Conservation (phyloP, 23 tunicate genomes). For the Ascidia mentula region DNA sequence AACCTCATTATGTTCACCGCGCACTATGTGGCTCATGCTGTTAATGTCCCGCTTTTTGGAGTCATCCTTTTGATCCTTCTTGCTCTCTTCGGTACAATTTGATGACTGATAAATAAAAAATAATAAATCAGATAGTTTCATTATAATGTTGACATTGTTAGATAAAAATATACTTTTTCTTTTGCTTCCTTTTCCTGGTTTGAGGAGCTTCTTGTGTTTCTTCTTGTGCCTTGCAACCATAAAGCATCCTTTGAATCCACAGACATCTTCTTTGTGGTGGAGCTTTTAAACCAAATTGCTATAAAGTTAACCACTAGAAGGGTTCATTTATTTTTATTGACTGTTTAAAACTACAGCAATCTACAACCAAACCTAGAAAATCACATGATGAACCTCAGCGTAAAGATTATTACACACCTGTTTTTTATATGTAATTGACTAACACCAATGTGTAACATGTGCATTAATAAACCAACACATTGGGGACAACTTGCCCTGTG, state of each 20-base stretch:
- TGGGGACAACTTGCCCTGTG: no score
- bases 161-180: constrained; percentile 7
- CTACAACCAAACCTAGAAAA: no score
- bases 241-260: constrained; percentile 7
- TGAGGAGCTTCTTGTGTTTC: constrained; percentile 84
- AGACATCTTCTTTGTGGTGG: not conserved
- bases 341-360: no score
- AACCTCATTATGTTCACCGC: constrained; percentile 73
- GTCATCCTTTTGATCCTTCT: not conserved
- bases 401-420: no score
- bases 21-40: constrained; percentile 26
- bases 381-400: no score
- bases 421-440: no score
- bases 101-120: not conserved
- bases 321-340: no score
- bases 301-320: no score
- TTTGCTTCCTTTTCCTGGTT: constrained; percentile 85
- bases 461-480: no score
- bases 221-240: constrained; percentile 34
- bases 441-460: no score
- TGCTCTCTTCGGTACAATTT: not conserved
- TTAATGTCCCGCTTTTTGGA: constrained; percentile 43
- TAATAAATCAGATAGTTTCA: not conserved
- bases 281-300: no score
- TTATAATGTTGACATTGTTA: not conserved